phyloP scores from a whole-genome alignment of 2,797 vertebrate species.

The Leuciscus waleckii region DNA sequence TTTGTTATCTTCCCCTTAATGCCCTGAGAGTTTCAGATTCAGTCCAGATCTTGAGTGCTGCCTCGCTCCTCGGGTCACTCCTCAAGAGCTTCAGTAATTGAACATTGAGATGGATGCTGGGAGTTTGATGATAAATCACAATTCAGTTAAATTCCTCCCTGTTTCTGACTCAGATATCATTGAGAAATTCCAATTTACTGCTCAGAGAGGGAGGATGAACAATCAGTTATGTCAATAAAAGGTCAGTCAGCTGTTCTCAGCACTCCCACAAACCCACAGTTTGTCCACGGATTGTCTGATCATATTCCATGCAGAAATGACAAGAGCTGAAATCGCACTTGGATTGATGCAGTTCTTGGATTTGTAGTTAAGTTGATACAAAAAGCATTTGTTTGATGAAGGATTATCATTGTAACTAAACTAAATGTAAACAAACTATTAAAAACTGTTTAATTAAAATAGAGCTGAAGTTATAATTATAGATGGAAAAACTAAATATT shows the following conservation, averaged over 20 bases:
- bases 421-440: neutral
- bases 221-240: neutral
- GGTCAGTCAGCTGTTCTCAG: neutral
- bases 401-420: too few relatives aligned
- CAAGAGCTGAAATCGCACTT: neutral
- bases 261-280: slow-evolving; percentile 6
- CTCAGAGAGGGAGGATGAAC: neutral
- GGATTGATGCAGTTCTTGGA: neutral
- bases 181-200: neutral
- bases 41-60: slow-evolving; percentile 28
- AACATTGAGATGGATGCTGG: neutral
- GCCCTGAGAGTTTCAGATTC: slow-evolving; percentile 39
- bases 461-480: neutral
- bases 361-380: neutral
- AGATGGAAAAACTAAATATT: neutral
- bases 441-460: neutral
- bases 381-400: neutral
- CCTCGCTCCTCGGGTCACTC: neutral
- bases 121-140: neutral
- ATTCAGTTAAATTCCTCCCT: neutral
- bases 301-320: neutral
- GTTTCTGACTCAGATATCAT: neutral
- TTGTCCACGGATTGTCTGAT: neutral
- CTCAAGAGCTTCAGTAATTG: slow-evolving; percentile 2
- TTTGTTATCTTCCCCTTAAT: slow-evolving; percentile 20